phyloP scores from a whole-genome alignment of 2,797 vertebrate genomes.

The Phaenicophaeus curvirostris region DNA sequence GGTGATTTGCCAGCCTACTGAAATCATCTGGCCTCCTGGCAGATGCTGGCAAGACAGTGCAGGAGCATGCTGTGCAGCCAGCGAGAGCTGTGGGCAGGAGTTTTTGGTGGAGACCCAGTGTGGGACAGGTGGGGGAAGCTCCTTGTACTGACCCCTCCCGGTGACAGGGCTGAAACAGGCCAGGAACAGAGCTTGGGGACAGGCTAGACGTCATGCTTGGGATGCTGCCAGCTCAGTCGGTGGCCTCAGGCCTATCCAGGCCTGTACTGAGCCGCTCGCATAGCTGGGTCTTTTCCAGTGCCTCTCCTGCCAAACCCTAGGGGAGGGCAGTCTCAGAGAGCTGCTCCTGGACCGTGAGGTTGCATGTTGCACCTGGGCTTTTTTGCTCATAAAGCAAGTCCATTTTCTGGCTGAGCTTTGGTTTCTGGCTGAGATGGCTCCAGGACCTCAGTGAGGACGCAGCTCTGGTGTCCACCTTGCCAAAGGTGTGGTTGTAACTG shows the following conservation, averaged over 20 bases:
- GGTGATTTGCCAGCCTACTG: neutral
- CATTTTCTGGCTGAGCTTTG: neutral
- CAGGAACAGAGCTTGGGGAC: neutral
- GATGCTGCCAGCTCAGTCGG: neutral
- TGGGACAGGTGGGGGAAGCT: neutral
- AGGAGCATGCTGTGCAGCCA: rapidly evolving
- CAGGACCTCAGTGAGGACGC: neutral
- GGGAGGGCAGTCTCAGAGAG: neutral
- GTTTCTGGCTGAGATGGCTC: too few relatives aligned
- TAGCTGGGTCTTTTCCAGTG: neutral
- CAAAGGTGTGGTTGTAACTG: neutral
- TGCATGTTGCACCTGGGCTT: neutral
- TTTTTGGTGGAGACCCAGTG: neutral
- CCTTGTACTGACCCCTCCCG: rapidly evolving
- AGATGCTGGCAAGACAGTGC: neutral
- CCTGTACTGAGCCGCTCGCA: rapidly evolving
- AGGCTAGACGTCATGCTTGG: neutral
- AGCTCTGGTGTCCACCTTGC: neutral
- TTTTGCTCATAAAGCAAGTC: neutral
- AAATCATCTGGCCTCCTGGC: neutral
- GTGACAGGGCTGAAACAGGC: neutral
- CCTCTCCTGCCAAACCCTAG: neutral
- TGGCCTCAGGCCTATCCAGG: neutral
- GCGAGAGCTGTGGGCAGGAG: neutral
- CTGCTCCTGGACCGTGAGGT: neutral